Conservation (phyloP, 2,797 vertebrate species). For the Anguilla obscura region DNA sequence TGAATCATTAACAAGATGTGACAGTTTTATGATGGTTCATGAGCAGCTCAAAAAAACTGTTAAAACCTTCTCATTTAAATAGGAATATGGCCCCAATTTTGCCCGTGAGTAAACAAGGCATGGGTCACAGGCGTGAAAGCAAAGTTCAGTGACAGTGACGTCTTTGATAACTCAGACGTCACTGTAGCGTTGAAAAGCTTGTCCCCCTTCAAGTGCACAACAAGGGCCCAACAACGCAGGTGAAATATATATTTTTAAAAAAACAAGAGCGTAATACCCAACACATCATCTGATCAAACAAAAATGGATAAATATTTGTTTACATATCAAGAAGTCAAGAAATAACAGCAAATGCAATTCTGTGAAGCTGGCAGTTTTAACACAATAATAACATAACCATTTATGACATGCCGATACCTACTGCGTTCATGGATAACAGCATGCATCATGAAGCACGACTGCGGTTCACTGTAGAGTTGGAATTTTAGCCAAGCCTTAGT, state of each 20-base stretch:
- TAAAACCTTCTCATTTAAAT: neutral
- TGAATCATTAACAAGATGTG: conserved; percentile 5
- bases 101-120: neutral
- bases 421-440: neutral
- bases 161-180: neutral
- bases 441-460: neutral
- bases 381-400: neutral
- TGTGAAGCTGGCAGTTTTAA: conserved; percentile 7
- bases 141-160: conserved; percentile 11
- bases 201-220: conserved; percentile 5
- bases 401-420: conserved; percentile 8
- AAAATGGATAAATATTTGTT: conserved; percentile 4
- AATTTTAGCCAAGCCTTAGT: neutral
- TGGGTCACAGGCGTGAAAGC: neutral
- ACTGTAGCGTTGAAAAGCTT: neutral
- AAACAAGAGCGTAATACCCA: neutral
- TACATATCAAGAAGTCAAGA: neutral
- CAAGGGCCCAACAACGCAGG: neutral
- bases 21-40: neutral
- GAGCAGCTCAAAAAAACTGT: conserved; percentile 3
- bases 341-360: neutral
- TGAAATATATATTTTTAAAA: conserved; percentile 8
- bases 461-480: neutral
- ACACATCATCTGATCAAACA: conserved; percentile 1
- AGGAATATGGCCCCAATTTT: neutral